A percentile compares a stretch with the other conserved stretches of the same genome.
These are phyloP conservation scores for Lordiphosa fenestrarum DNA, from an alignment of 2,888 invertebrate genomes.

Conservation along the genomic window DNA sequence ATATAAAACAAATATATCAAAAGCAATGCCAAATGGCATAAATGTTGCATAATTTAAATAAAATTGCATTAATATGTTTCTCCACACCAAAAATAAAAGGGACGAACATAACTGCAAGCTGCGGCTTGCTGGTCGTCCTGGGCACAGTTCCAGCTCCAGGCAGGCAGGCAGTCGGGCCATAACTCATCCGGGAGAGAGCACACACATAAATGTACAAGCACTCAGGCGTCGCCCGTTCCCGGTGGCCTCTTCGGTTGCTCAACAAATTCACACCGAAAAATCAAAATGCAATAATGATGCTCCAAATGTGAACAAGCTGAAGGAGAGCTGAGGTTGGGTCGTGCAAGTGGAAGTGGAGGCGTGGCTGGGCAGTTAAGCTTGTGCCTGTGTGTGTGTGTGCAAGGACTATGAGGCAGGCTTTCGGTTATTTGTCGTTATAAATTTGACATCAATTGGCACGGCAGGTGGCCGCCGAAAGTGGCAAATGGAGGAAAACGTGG, in stretches of 20 bases:
- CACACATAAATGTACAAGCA: constrained; percentile 1
- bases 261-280: constrained; percentile 66
- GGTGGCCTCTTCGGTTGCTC: constrained; percentile 15
- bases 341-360: constrained; percentile 4
- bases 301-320: constrained; percentile 54
- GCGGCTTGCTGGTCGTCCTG: constrained; percentile 34
- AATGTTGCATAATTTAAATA: constrained; percentile 70
- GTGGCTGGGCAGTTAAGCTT: constrained; percentile 16
- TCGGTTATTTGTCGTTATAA: constrained; percentile 70
- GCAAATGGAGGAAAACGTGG: neutral
- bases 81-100: constrained; percentile 24
- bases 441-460: constrained; percentile 76
- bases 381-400: constrained; percentile 26
- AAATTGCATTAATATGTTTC: constrained; percentile 69
- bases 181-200: constrained; percentile 46
- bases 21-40: constrained; percentile 43
- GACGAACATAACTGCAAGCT: constrained; percentile 39
- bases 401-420: constrained; percentile 34
- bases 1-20: constrained; percentile 58
- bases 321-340: neutral
- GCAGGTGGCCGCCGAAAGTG: constrained; percentile 41
- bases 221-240: constrained; percentile 1
- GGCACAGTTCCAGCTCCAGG: constrained; percentile 45
- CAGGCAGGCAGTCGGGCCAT: constrained; percentile 34
- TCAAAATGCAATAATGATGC: constrained; percentile 73